phyloP scores from a whole-genome alignment of 64 coral and sea anemone genomes.

The Dendronephthya gigantea region DNA sequence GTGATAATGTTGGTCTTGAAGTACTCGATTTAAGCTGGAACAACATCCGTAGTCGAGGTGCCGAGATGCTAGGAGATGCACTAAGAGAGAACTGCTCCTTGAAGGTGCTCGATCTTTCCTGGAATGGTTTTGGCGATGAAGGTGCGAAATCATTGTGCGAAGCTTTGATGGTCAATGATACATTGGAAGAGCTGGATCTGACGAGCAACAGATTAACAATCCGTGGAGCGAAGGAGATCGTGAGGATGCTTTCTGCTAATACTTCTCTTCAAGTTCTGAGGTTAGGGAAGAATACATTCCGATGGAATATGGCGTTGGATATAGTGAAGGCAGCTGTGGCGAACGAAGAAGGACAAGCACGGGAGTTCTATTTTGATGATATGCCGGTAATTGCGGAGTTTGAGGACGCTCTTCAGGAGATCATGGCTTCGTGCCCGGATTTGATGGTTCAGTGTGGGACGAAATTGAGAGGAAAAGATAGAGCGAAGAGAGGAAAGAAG shows the following conservation, averaged over 20 bases:
- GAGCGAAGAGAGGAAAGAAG: conserved; percentile 49
- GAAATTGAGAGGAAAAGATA: conserved; percentile 65
- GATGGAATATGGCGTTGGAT: background rate
- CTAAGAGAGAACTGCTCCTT: conserved; percentile 61
- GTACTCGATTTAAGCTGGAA: conserved; percentile 81
- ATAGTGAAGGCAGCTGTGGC: background rate
- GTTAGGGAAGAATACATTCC: background rate
- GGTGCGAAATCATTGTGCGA: conserved; percentile 60
- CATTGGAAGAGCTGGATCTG: conserved; percentile 64
- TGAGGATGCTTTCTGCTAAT: conserved; percentile 54
- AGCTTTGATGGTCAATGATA: conserved; percentile 50
- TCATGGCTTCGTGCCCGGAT: conserved; percentile 43
- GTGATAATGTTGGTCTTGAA: conserved; percentile 74
- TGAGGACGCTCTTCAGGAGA: conserved; percentile 57
- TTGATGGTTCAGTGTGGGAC: conserved; percentile 63
- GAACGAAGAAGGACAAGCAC: conserved; percentile 50
- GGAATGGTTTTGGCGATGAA: conserved; percentile 86
- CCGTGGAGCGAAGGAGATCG: conserved; percentile 40
- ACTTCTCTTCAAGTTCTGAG: conserved; percentile 46
- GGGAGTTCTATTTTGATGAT: conserved; percentile 67
- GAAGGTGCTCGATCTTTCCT: conserved; percentile 68
- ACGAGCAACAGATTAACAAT: conserved; percentile 64
- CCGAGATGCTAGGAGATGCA: conserved; percentile 46
- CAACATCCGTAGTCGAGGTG: conserved; percentile 70
- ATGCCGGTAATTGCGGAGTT: conserved; percentile 67